Base-by-base conservation (phyloP, 2,888 invertebrate genomes). In the Sinopyrophorus schimmeli region DNA sequence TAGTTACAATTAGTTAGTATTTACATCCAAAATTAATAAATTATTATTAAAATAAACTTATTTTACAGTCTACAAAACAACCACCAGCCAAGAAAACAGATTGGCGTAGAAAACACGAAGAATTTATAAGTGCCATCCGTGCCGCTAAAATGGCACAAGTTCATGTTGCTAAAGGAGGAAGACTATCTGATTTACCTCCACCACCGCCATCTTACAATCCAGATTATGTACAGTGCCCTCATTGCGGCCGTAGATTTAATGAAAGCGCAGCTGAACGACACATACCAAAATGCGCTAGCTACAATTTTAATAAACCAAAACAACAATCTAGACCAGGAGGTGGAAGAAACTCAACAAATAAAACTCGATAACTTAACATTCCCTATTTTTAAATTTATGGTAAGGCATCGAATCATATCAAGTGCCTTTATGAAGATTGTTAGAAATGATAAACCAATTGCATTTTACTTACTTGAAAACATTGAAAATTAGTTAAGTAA, bases 91-190 rank as follows among this genome's bases (percentile, higher is more conserved):
- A 53, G 28, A 44, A 53, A 10, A 12, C 40, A 59, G 88, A 86
- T 74, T 98, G 98, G 98, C 80, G 94, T 2, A 83, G 86, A 69
- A 89, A 94, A 62, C 98, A 98, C 77, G 88, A 92, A 69, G 92
- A 95, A 64, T 97, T 98, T 73, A 90, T 97, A 57, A 79, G 82
- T 50, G 85, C 93, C 1, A 93, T 98, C 56, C 82, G 94, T 24
- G 89, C 92, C 4, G 97, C 97, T 2, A 94, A 92, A 69, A 83
- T 83, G 74, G 87, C 83, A 63, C 87, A 90, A 70, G 83, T 82
- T 1, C 85, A 91, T 69, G 70, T 92, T 27, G 87, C 86, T 3
- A 83, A 83, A 3, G 95, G 95, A 34, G 93, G 92, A 56, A 91
- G 92, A 67, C 72, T 93, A 20, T 84, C 87, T 48, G 92, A 93